These are phyloP conservation scores for Enteromius argenteus DNA, from an alignment of 2,797 vertebrate genomes.

Conservation along the genomic window DNA sequence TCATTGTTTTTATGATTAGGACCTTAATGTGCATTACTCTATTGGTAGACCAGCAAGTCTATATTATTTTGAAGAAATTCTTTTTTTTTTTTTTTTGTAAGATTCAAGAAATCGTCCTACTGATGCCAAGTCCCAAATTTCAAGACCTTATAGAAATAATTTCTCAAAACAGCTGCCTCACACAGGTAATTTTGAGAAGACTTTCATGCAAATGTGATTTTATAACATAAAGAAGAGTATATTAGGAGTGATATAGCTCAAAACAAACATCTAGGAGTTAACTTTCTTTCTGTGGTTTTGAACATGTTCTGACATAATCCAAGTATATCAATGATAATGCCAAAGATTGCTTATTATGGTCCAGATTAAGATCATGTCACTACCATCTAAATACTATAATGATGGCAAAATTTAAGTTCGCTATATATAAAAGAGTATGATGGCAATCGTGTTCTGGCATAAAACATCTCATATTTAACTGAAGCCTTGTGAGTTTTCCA, in stretches of 20 bases:
- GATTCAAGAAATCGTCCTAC: neutral
- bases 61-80: neutral
- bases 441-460: slow-evolving; percentile 30
- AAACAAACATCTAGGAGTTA: neutral
- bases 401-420: neutral
- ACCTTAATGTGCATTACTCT: neutral
- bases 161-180: neutral
- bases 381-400: neutral
- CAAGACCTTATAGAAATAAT: neutral
- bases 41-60: neutral
- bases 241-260: neutral
- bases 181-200: neutral
- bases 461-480: slow-evolving; percentile 56
- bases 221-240: neutral
- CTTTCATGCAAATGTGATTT: neutral
- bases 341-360: neutral
- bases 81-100: neutral
- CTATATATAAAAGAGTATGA: slow-evolving; percentile 7
- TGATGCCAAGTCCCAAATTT: neutral
- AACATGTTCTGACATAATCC: neutral
- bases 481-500: slow-evolving; percentile 36
- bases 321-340: neutral
- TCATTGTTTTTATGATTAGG: neutral
- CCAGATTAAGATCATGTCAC: neutral
- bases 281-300: neutral